Percentiles rank a stretch among this genome's conserved stretches.
Evolutionary conservation across 2,797 vertebrate species (phyloP).

Genomic region (Mormyrus proboscirostris): DNA sequence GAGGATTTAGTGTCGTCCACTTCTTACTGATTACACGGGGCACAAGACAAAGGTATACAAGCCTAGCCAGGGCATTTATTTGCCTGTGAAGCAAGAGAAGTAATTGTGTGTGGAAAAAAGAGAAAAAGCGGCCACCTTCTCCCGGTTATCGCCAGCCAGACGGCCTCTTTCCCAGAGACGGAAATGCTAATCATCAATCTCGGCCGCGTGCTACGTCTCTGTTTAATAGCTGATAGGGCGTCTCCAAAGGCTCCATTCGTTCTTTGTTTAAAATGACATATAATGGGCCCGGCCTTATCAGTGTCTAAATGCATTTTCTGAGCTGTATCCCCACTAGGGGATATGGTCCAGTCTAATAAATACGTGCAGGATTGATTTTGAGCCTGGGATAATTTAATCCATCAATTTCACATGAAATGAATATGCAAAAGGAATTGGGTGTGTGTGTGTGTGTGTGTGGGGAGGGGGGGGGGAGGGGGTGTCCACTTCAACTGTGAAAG

Average conservation of each 20-base stretch:
- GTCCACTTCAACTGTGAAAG: slow-evolving; percentile 62
- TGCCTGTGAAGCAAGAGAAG: slow-evolving; percentile 53
- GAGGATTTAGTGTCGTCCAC: slow-evolving; percentile 63
- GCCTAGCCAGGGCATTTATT: slow-evolving; percentile 62
- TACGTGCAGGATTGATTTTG: slow-evolving; percentile 76
- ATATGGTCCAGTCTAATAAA: slow-evolving; percentile 64
- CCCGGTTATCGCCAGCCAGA: slow-evolving; percentile 68
- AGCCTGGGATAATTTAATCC: slow-evolving; percentile 89
- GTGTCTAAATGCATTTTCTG: slow-evolving; percentile 79
- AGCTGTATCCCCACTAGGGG: slow-evolving; percentile 63
- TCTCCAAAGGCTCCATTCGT: slow-evolving; percentile 81
- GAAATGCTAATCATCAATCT: slow-evolving; percentile 92
- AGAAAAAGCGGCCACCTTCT: slow-evolving; percentile 33
- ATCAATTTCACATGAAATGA: slow-evolving; percentile 92
- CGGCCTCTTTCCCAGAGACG: slow-evolving; percentile 65
- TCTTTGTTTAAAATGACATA: slow-evolving; percentile 97
- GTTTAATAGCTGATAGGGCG: slow-evolving; percentile 93
- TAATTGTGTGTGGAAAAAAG: slow-evolving; percentile 47
- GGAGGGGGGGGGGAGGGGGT: not conserved
- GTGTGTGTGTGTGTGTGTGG: slow-evolving; percentile 19
- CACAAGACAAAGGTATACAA: slow-evolving; percentile 71
- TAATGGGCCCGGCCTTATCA: slow-evolving; percentile 91
- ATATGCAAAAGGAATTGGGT: slow-evolving; percentile 66
- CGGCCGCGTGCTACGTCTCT: slow-evolving; percentile 76
- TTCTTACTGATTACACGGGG: slow-evolving; percentile 66